A percentile compares a stretch with the other conserved stretches of the same genome.
These are phyloP conservation scores for Desoria tigrina DNA, from an alignment of 2,888 invertebrate species.

Conservation along the genomic window DNA sequence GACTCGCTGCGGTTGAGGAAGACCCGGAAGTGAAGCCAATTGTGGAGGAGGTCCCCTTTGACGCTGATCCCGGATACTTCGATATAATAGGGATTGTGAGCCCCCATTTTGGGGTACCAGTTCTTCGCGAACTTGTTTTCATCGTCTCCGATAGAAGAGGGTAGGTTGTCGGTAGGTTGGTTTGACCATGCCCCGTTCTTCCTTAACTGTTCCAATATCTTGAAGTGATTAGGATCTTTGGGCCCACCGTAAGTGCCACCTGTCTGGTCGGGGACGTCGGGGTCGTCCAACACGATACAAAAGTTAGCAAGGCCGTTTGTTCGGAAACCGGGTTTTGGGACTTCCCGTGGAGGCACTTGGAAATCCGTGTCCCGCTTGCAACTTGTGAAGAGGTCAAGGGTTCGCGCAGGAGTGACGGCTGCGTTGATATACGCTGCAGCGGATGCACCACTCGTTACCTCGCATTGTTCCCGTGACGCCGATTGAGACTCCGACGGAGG, in stretches of 20 bases:
- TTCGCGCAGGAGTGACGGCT: too few species aligned
- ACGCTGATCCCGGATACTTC: conserved; percentile 31
- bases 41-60: conserved; percentile 34
- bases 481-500: too few species aligned
- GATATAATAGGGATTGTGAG: conserved; percentile 33
- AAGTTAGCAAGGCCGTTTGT: conserved; percentile 7
- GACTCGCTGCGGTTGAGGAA: background rate
- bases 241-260: background rate
- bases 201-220: conserved; percentile 20
- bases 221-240: conserved; percentile 5
- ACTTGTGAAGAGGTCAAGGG: too few species aligned
- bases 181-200: conserved; percentile 22
- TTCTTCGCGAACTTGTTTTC: background rate
- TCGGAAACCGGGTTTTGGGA: background rate
- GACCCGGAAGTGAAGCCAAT: conserved; percentile 33
- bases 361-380: too few species aligned
- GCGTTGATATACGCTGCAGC: too few species aligned
- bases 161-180: conserved; percentile 27
- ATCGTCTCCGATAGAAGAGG: conserved; percentile 6
- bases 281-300: background rate
- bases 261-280: background rate
- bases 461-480: too few species aligned
- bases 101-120: background rate
- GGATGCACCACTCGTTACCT: too few species aligned
- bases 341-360: too few species aligned